Percentiles rank a stretch among this genome's conserved stretches.
Conservation (phyloP, 2,888 invertebrate species). For the Heliconius ethilla region DNA sequence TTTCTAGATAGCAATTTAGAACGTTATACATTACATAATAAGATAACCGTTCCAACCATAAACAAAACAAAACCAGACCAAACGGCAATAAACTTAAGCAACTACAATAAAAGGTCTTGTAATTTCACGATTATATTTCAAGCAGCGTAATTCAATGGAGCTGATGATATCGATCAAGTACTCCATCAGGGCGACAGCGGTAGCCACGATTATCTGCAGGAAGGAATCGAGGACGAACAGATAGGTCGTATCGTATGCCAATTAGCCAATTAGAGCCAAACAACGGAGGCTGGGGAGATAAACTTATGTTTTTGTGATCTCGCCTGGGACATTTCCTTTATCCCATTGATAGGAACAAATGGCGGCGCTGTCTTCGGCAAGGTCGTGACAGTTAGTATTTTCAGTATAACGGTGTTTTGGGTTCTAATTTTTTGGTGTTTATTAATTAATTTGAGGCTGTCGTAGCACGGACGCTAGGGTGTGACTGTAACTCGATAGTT, state of each 20-base stretch:
- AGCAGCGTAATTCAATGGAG: constrained; percentile 72
- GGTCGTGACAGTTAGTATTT: constrained; percentile 44
- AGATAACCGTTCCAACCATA: constrained; percentile 14
- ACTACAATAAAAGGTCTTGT: constrained; percentile 42
- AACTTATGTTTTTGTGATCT: constrained; percentile 61
- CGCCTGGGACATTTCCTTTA: constrained; percentile 48
- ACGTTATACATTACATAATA: background rate
- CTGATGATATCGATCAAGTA: constrained; percentile 72
- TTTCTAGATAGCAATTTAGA: background rate
- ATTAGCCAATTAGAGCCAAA: constrained; percentile 81
- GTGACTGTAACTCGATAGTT: no score
- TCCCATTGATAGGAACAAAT: constrained; percentile 51
- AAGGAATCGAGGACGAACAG: constrained; percentile 75
- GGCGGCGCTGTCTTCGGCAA: constrained; percentile 41
- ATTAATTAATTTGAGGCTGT: background rate
- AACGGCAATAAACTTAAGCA: constrained; percentile 36
- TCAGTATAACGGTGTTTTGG: constrained; percentile 27
- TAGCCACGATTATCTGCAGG: constrained; percentile 71
- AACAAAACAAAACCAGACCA: constrained; percentile 32
- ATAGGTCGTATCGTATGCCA: constrained; percentile 72
- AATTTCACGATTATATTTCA: constrained; percentile 50
- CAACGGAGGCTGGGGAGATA: constrained; percentile 64
- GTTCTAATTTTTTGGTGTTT: background rate
- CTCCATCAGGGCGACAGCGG: constrained; percentile 72
- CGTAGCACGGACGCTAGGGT: no score